Base-by-base conservation (phyloP, 2,113 vertebrate species). In the Coreoperca whiteheadi region DNA sequence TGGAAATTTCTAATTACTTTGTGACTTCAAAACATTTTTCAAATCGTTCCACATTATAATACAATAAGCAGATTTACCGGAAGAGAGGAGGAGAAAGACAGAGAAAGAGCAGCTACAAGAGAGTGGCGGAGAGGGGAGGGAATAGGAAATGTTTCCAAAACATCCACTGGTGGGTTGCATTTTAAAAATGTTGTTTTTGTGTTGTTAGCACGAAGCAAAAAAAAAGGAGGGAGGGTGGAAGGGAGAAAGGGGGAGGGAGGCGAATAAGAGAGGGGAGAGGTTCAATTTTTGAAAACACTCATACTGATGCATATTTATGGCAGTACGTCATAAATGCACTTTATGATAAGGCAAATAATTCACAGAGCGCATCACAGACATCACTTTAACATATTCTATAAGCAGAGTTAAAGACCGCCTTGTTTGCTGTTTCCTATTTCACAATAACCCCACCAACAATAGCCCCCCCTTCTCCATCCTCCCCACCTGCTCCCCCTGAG, bases 281-380 rank as follows among this genome's bases (percentile, higher is more conserved):
- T 92, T 91, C 67, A 86, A 91, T 92, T 95, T n/a, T 94, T 78
- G 78, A 89, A 92, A 92, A 91, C 93, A 89, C 87, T 93, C 76
- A 66, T 86, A 75, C 83, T 90, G 90, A 93, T 94, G 88, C 92
- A 95, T 95, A 94, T 95, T 93, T 95, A 95, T 93, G 90, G 81
- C 61, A 18, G 86, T 34, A 73, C 77, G 89, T 93, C 88, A 92
- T 91, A 95, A 95, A 94, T 83, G 77, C 88, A 92, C 91, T 94
- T 93, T 89, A 93, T 94, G 92, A 96, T 92, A 93, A 94, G 91
- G 89, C 89, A 93, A 95, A 94, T 92, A 90, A 90, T 94, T 93
- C 90, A 89, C 86, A 86, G 73, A 9, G 64, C 46, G 50, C 90
- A 93, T 94, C 90, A 91, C 76, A 89, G 79, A 93, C 91, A 89